Conservation (phyloP, 2,113 vertebrate genomes). For the Aplodontia rufa region DNA sequence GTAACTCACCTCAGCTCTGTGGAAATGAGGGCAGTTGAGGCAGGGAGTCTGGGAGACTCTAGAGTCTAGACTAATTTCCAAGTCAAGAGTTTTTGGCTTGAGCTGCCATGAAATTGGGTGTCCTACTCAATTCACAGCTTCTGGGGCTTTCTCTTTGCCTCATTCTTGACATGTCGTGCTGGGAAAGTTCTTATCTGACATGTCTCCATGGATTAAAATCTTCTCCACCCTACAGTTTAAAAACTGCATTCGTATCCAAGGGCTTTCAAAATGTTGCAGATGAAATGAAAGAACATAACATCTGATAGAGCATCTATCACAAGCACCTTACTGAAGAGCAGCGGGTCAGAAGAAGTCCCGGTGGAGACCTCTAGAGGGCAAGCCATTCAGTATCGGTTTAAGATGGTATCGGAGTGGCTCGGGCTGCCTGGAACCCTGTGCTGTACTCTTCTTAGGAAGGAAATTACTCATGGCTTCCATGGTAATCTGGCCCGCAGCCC, state of each 20-base stretch:
- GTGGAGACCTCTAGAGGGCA: slow-evolving; percentile 18
- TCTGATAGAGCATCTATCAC: background rate
- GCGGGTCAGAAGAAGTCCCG: background rate
- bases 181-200: background rate
- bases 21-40: background rate
- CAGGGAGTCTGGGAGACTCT: background rate
- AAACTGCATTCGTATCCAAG: background rate
- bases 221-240: background rate
- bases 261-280: background rate
- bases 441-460: slow-evolving; percentile 70
- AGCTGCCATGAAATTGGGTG: background rate
- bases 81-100: background rate
- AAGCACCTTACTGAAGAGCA: background rate
- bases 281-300: background rate
- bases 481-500: background rate
- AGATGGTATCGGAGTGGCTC: background rate
- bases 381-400: background rate
- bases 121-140: background rate
- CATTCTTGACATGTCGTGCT: background rate
- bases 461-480: slow-evolving; percentile 73
- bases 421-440: slow-evolving; percentile 49
- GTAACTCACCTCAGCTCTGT: background rate
- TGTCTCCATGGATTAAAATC: background rate
- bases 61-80: background rate
- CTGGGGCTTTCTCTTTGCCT: background rate